A percentile compares a stretch with the other conserved stretches of the same genome.
These are phyloP conservation scores for Bradynema listronoti DNA, from an alignment of 1,140 invertebrate genomes.

Conservation along the genomic window DNA sequence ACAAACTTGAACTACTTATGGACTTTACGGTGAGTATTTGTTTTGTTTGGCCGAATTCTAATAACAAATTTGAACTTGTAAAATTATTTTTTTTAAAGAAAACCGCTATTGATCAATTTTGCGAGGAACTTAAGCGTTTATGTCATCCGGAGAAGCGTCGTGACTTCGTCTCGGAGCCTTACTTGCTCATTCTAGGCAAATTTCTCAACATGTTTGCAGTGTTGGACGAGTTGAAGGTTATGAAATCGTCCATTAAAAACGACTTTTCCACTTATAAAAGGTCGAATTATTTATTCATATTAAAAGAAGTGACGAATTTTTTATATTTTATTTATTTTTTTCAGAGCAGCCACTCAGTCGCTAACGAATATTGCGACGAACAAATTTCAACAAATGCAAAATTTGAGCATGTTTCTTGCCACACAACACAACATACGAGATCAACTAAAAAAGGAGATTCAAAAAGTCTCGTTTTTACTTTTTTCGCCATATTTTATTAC, in stretches of 20 bases:
- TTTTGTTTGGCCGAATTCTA: too few species aligned
- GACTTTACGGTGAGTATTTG: slow-evolving; percentile 78
- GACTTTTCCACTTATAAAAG: slow-evolving; percentile 95
- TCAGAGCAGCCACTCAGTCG: slow-evolving; percentile 85
- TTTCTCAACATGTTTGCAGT: slow-evolving; percentile 99
- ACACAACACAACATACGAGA: slow-evolving; percentile 97
- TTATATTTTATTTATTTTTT: too few species aligned
- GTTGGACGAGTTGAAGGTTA: slow-evolving; percentile 96
- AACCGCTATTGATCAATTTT: slow-evolving; percentile 91
- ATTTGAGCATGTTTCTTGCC: slow-evolving; percentile 97
- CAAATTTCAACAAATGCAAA: slow-evolving; percentile 79
- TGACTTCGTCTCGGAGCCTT: slow-evolving; percentile 98
- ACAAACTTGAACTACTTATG: slow-evolving; percentile 94
- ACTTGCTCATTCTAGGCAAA: slow-evolving; percentile 92
- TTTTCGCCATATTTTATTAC: slow-evolving; percentile 20
- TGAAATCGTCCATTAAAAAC: slow-evolving; percentile 99
- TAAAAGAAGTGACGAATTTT: too few species aligned
- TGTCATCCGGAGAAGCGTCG: slow-evolving; percentile 93
- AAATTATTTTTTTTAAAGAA: not conserved
- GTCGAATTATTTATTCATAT: too few species aligned
- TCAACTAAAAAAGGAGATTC: slow-evolving; percentile 81
- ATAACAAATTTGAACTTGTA: too few species aligned
- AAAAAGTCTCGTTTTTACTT: slow-evolving; percentile 69
- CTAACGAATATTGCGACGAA: slow-evolving; percentile 67
- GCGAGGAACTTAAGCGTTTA: slow-evolving; percentile 83